These are phyloP conservation scores for Campoletis sonorensis DNA, from an alignment of 1,140 invertebrate species.

Conservation along the genomic window DNA sequence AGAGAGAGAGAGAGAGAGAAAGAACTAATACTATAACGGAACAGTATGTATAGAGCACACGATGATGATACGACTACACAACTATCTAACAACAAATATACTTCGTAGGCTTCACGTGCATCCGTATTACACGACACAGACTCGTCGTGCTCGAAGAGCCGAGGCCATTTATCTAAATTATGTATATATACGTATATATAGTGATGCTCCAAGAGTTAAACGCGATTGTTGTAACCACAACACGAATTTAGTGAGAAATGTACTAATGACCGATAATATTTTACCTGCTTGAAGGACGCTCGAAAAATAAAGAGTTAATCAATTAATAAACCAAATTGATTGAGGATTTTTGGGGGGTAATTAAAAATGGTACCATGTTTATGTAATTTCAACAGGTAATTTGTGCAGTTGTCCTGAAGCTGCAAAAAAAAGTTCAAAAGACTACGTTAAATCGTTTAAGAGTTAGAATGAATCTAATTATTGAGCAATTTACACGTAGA, in stretches of 20 bases:
- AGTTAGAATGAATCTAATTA: too few species aligned
- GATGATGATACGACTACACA: slow-evolving; percentile 14
- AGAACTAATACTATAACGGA: background rate
- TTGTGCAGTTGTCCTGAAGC: too few species aligned
- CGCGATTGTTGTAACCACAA: slow-evolving; percentile 8
- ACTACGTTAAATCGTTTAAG: too few species aligned
- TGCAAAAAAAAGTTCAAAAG: too few species aligned
- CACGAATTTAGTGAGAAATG: background rate
- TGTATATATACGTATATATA: slow-evolving; percentile 37
- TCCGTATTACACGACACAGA: slow-evolving; percentile 10
- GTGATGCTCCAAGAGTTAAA: background rate
- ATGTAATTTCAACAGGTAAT: too few species aligned
- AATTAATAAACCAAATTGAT: background rate
- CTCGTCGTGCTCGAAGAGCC: slow-evolving; percentile 5
- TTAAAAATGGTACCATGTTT: too few species aligned
- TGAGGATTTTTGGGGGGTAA: too few species aligned
- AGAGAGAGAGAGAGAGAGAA: too few species aligned
- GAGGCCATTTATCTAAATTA: slow-evolving; percentile 52
- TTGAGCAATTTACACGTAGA: too few species aligned
- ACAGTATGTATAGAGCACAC: background rate
- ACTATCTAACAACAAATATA: background rate
- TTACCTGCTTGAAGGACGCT: slow-evolving; percentile 10
- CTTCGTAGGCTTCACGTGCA: background rate
- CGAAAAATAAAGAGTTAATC: background rate
- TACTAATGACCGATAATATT: slow-evolving; percentile 33